phyloP scores from a whole-genome alignment of 1,140 invertebrate genomes.

The Leguminivora glycinivorella region DNA sequence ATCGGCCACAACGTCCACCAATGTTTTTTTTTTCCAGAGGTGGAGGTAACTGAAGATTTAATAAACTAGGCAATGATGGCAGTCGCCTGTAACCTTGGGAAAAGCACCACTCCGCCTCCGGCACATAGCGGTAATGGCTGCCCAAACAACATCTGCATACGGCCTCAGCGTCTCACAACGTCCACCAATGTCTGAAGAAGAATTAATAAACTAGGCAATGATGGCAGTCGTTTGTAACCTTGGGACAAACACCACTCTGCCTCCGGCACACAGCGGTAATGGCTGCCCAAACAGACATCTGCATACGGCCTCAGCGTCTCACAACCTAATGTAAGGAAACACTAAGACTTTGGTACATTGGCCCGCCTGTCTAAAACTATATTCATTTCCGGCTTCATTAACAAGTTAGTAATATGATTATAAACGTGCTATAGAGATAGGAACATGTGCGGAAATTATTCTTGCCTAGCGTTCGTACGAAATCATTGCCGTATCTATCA shows the following conservation, averaged over 20 bases:
- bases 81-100: background rate
- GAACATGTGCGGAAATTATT: no score
- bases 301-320: slow-evolving; percentile 50
- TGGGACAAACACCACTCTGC: background rate
- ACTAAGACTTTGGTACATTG: no score
- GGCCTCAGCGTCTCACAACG: slow-evolving; percentile 33
- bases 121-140: slow-evolving; percentile 64
- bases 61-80: background rate
- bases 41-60: no score
- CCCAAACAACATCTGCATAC: slow-evolving; percentile 72
- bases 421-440: no score
- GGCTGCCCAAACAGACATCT: slow-evolving; percentile 70
- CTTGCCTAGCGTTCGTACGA: no score
- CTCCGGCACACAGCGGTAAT: slow-evolving; percentile 55
- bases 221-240: background rate
- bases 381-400: no score
- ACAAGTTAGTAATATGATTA: no score
- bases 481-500: no score
- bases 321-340: slow-evolving; percentile 35
- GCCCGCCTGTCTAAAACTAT: no score
- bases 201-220: background rate
- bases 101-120: background rate
- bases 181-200: no score
- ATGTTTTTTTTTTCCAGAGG: no score
- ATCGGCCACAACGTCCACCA: no score